Evolutionary conservation across 2,888 invertebrate species (phyloP).

Genomic region (Melanophora roralis): DNA sequence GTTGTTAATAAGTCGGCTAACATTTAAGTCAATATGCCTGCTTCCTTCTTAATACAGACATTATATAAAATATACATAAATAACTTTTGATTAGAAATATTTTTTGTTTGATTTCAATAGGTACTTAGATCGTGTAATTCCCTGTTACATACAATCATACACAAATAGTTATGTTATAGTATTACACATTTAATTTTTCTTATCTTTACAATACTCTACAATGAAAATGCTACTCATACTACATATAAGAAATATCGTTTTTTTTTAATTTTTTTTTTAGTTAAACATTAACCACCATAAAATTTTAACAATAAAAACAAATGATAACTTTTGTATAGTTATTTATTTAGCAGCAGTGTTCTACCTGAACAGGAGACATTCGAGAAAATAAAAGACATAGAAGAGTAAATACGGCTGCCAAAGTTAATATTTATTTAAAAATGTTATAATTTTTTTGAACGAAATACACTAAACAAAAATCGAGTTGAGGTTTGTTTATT

Average conservation of each 20-base stretch:
- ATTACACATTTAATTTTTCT: conserved; percentile 1
- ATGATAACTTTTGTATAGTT: conserved; percentile 52
- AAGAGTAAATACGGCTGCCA: conserved; percentile 57
- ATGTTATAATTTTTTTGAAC: conserved; percentile 31
- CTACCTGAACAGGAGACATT: conserved; percentile 11
- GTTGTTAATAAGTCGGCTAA: no score
- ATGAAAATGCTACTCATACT: conserved; percentile 44
- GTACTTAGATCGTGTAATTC: conserved; percentile 26
- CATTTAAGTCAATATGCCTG: no score
- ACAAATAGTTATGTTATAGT: background rate
- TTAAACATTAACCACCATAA: conserved; percentile 60
- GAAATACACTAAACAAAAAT: background rate
- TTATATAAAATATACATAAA: no score
- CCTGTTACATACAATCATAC: background rate
- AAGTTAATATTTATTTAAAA: conserved; percentile 59
- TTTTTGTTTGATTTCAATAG: conserved; percentile 38
- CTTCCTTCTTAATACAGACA: no score
- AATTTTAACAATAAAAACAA: conserved; percentile 44
- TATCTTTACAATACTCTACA: conserved; percentile 49
- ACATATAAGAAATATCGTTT: conserved; percentile 18
- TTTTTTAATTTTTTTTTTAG: background rate
- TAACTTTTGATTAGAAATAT: conserved; percentile 34
- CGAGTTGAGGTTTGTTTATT: no score
- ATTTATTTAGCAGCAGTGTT: conserved; percentile 25
- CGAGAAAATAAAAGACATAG: background rate